Evolutionary conservation across 2,797 vertebrate genomes (phyloP), one percentile per base, ranked within the genome.

Genomic region (Sphenodon punctatus): DNA sequence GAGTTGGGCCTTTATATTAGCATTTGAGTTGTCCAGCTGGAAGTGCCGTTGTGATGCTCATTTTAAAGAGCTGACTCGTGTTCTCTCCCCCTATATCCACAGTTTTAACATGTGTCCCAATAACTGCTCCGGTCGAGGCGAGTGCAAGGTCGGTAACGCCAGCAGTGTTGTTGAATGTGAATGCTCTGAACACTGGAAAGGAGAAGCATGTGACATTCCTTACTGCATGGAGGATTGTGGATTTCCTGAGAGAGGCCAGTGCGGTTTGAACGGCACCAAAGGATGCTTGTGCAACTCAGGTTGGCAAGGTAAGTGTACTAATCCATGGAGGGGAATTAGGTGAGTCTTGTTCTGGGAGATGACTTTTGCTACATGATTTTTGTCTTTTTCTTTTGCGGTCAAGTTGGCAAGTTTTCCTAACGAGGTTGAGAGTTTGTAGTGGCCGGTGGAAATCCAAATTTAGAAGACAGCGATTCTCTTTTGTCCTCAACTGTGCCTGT

Each of bases 121-220:
- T 90, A 97, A 98, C 95, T 99, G 98, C 94, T 99, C 98, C 0
- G 97, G 96, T 56, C 96, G 80, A 1, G 98, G 98, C 22, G 96
- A 97, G 82, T 99, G 98, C 87, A 95, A 55, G 2, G 86, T 90
- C 65, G 92, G 59, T 12, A 96, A 96, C 86, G 89, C 92, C 89
- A 96, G 92, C 10, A 74, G 79, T 0, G 74, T 89, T 2, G 96
- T 97, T 11, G 91, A 93, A 41, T 99, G 99, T 22, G 96, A 97
- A 16, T 99, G 98, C 39, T 94, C 92, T 4, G 87, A 89, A 30
- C 92, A 92, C 88, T 99, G 99, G 98, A 98, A 97, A 87, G 99
- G 99, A 25, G 97, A 97, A 20, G 97, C 98, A 1, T 99, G 99
- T n/a, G 97, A 99, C 67, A 85, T 97, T 63, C 97, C 98, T 1